phyloP scores from a whole-genome alignment of 2,113 vertebrate genomes.

The Larimichthys crocea region DNA sequence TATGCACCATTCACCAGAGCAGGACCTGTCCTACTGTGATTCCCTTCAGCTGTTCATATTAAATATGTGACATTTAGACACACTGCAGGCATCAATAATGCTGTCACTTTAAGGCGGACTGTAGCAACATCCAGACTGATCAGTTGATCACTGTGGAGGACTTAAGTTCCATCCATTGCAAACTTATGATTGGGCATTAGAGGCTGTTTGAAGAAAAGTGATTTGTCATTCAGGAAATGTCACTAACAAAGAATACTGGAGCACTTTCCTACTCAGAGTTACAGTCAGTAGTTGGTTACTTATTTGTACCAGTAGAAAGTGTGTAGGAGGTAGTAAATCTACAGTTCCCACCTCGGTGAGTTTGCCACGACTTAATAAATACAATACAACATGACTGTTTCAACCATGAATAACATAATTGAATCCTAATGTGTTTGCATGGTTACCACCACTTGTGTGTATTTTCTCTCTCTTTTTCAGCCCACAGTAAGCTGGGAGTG shows the following conservation, averaged over 20 bases:
- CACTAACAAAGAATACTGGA: not conserved
- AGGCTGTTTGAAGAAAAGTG: not conserved
- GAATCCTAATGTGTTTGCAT: not conserved
- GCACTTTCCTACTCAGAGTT: not conserved
- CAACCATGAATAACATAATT: not conserved
- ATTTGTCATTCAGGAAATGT: constrained; percentile 2
- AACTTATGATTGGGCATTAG: not conserved
- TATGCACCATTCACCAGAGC: constrained; percentile 71
- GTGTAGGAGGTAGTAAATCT: not conserved
- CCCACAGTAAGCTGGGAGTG: not conserved
- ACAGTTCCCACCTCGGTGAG: not conserved
- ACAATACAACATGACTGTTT: not conserved
- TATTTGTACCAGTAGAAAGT: not conserved
- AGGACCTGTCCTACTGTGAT: constrained; percentile 33
- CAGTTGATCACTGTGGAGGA: not conserved
- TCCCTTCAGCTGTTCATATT: constrained; percentile 40
- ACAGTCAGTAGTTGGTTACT: not conserved
- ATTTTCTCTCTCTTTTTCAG: too few species aligned
- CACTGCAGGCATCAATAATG: not conserved
- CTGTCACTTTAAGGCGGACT: not conserved
- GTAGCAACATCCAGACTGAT: not conserved
- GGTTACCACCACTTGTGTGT: too few species aligned
- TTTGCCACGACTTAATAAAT: not conserved
- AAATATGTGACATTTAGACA: constrained; percentile 33
- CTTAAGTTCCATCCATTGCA: not conserved